Base-by-base conservation (phyloP, 2,888 invertebrate genomes). In the Phragmatobia fuliginosa region DNA sequence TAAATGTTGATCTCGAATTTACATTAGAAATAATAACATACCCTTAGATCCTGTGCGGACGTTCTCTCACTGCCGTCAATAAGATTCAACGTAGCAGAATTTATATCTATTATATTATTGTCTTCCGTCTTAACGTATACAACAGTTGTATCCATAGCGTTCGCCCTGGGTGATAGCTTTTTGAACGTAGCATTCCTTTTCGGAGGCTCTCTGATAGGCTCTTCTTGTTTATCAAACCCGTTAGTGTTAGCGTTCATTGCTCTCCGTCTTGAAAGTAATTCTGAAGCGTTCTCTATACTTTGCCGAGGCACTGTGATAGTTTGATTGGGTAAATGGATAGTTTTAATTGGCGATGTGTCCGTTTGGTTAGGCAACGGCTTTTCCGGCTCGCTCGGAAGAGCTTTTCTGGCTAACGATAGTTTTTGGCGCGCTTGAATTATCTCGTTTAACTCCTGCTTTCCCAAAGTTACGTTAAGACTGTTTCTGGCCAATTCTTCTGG, bases 351-450 rank as follows among this genome's bases (percentile, higher is more conserved):
- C 0, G 89, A 86, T 1, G 87, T 76, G 10, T 93, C 92, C 0
- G 79, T 82, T 81, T 90, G 90, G 60, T 87, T 89, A 0, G 90
- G 86, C 4, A 86, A 56, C 1, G 80, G 72, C 67, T 87, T 91
- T 0, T 91, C 91, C 0, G 91, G 87, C 31, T 94, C 94, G 0
- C 81, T 89, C 0, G 94, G 94, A 65, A 95, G 83, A 0, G 90
- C 92, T 80, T 90, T 93, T 64, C 95, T 88, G 0, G 95, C 95
- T 59, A 94, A 73, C 0, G 94, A 94, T 18, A 95, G 76, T 77
- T 95, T 95, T 68, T 95, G 94, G 16, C 95, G 79, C 28, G 95
- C 95, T 75, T 94, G 95, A 66, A 94, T 94, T 2, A 95, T 95
- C 71, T 95, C 95, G 63, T 94, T 95, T 62, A 95, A 68, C 74